Evolutionary conservation across 2,888 invertebrate species (phyloP).

Genomic region (Drosophila paracracens): DNA sequence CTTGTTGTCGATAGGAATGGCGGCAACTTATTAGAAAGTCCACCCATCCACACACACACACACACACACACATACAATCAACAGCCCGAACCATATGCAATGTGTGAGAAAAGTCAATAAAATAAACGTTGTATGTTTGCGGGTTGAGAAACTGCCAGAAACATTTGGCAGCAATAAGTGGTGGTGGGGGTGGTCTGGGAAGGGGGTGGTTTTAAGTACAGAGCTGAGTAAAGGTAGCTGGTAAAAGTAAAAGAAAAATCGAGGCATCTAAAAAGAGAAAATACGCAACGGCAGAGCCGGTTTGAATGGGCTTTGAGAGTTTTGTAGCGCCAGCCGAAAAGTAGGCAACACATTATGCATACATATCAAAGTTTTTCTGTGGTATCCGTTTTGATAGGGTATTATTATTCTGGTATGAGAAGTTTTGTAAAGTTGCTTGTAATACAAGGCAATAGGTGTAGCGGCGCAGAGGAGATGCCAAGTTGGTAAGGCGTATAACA

Average conservation of each 20-base stretch:
- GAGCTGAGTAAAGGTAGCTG: conserved; percentile 31
- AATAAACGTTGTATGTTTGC: conserved; percentile 76
- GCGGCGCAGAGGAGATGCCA: not conserved
- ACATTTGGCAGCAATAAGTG: not conserved
- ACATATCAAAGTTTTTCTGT: conserved; percentile 50
- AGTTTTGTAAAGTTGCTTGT: not conserved
- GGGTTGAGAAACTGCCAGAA: conserved; percentile 32
- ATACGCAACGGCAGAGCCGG: conserved; percentile 24
- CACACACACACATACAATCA: conserved; percentile 42
- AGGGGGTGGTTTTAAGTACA: conserved; percentile 12
- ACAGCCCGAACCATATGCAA: conserved; percentile 48
- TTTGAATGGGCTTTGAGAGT: conserved; percentile 30
- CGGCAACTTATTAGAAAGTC: conserved; percentile 78
- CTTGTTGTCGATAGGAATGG: conserved; percentile 56
- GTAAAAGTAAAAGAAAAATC: conserved; percentile 45
- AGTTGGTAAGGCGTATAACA: not conserved
- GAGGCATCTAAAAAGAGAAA: conserved; percentile 23
- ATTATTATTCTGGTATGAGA: not conserved
- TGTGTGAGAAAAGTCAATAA: conserved; percentile 72
- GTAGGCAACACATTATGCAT: conserved; percentile 74
- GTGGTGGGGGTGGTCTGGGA: too few species aligned
- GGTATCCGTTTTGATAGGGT: conserved; percentile 18
- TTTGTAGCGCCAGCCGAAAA: conserved; percentile 56
- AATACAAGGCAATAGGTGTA: not conserved
- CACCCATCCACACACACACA: conserved; percentile 28